phyloP scores from a whole-genome alignment of 2,888 invertebrate species.

The Gnatocerus cornutus region DNA sequence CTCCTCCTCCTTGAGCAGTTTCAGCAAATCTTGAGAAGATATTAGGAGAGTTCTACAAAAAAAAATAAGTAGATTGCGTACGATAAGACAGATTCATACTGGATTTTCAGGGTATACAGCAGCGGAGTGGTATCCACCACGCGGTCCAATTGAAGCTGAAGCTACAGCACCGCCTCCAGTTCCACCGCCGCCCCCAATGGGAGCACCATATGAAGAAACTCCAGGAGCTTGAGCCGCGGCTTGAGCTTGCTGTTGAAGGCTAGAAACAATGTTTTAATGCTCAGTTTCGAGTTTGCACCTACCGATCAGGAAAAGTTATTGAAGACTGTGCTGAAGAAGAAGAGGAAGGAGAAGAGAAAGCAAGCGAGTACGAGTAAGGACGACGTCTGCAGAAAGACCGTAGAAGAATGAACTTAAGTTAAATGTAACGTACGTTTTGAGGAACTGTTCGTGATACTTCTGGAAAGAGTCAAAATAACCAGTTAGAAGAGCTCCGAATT shows the following conservation, averaged over 20 bases:
- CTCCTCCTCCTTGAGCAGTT: constrained; percentile 55
- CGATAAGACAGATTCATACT: constrained; percentile 68
- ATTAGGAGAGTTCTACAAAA: constrained; percentile 71
- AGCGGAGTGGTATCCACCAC: constrained; percentile 75
- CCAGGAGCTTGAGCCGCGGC: not conserved
- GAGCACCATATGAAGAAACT: constrained; percentile 45
- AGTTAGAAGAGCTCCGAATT: constrained; percentile 55
- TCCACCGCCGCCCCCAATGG: constrained; percentile 39
- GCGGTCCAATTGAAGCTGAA: constrained; percentile 73
- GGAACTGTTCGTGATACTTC: constrained; percentile 62
- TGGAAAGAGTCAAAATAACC: constrained; percentile 60
- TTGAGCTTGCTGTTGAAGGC: constrained; percentile 39
- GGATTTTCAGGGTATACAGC: constrained; percentile 76
- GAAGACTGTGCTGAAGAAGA: constrained; percentile 61
- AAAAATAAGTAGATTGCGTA: constrained; percentile 52
- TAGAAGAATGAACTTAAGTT: constrained; percentile 20
- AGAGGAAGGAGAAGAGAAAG: constrained; percentile 58
- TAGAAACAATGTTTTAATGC: constrained; percentile 8
- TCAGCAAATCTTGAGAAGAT: constrained; percentile 70
- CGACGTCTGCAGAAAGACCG: constrained; percentile 54
- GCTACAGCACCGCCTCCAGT: constrained; percentile 71
- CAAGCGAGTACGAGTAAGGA: constrained; percentile 59
- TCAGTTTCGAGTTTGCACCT: constrained; percentile 34
- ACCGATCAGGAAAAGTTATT: constrained; percentile 53
- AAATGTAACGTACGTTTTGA: constrained; percentile 60